Percentiles rank a stretch among this genome's conserved stretches.
phyloP scores from a whole-genome alignment of 2,113 vertebrate species.

The Amblyornis subalaris region DNA sequence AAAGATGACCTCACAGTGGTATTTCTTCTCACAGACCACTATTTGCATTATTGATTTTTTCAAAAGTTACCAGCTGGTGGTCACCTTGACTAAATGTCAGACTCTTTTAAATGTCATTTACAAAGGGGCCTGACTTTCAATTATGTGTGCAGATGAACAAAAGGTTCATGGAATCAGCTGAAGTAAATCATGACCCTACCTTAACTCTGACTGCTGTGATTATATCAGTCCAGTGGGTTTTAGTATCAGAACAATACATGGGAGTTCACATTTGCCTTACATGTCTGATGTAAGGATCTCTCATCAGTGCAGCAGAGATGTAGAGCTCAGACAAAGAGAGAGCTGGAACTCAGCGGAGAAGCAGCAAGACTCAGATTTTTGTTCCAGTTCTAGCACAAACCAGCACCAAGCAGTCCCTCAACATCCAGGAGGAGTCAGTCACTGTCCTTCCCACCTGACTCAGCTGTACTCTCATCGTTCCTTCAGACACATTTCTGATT shows the following conservation, averaged over 20 bases:
- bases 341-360: not conserved
- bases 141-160: not conserved
- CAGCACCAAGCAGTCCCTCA: not conserved
- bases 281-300: rapidly evolving
- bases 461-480: not conserved
- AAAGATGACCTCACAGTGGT: not conserved
- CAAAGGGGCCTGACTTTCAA: not conserved
- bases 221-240: not conserved
- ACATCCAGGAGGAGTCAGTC: not conserved
- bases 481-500: not conserved
- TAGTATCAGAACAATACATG: not conserved
- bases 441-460: not conserved
- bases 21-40: not conserved
- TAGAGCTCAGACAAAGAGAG: not conserved
- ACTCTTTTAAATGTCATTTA: conserved; percentile 1
- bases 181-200: not conserved
- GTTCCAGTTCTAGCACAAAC: not conserved
- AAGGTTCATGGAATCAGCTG: not conserved
- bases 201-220: not conserved
- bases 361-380: not conserved
- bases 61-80: conserved; percentile 7
- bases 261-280: not conserved
- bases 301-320: not conserved
- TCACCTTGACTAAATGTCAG: conserved; percentile 51
- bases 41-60: conserved; percentile 46